Evolutionary conservation across 2,113 vertebrate species (phyloP).

Genomic region (Scytalopus superciliaris): DNA sequence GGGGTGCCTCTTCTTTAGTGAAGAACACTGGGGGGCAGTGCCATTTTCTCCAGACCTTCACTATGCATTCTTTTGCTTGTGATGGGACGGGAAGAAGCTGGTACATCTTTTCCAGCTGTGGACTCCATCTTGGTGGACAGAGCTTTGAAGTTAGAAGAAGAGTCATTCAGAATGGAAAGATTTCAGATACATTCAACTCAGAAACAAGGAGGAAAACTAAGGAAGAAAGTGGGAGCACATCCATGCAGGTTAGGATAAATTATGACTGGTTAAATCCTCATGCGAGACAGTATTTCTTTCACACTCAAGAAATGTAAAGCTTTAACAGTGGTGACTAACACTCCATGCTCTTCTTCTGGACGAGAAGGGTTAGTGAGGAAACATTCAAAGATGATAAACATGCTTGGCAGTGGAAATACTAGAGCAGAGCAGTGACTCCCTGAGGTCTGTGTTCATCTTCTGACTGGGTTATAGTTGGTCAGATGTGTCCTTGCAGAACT

Average conservation of each 20-base stretch:
- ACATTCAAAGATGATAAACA: background rate
- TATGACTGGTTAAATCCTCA: background rate
- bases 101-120: background rate
- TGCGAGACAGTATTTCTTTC: background rate
- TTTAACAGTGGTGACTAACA: background rate
- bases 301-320: background rate
- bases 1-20: background rate
- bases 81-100: background rate
- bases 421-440: background rate
- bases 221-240: background rate
- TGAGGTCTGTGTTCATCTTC: background rate
- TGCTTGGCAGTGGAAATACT: background rate
- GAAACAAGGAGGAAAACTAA: background rate
- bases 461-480: background rate
- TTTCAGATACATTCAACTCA: background rate
- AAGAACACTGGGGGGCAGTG: background rate
- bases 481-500: background rate
- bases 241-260: background rate
- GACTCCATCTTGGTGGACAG: background rate
- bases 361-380: background rate
- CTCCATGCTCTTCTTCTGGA: background rate
- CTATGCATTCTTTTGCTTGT: background rate
- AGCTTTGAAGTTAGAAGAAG: background rate
- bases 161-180: background rate
- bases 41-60: background rate